Conservation (phyloP, 2,797 vertebrate species). For the Xerus rutilus region DNA sequence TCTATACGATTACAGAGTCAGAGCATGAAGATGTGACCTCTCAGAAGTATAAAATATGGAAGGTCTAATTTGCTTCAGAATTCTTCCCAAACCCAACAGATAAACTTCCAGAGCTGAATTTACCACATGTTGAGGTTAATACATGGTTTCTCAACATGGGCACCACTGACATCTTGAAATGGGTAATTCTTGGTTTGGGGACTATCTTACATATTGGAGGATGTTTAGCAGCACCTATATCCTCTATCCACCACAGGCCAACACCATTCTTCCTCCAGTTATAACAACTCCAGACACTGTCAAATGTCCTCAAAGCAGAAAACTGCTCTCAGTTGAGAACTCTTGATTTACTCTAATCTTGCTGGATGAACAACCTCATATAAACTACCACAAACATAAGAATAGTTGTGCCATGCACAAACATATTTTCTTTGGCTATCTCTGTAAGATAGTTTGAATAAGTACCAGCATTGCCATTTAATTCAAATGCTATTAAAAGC, state of each 20-base stretch:
- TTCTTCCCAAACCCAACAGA: not conserved
- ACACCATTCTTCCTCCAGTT: not conserved
- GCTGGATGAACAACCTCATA: not conserved
- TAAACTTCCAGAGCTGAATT: not conserved
- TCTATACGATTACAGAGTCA: not conserved
- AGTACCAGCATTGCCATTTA: not conserved
- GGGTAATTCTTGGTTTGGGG: not conserved
- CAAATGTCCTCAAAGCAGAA: not conserved
- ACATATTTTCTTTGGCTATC: not conserved
- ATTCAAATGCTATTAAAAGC: constrained; percentile 31
- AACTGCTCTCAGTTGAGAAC: not conserved
- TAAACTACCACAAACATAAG: not conserved
- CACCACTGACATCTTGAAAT: not conserved
- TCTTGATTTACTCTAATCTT: not conserved
- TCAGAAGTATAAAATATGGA: not conserved
- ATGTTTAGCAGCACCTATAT: not conserved
- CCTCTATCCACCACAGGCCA: not conserved
- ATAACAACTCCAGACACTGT: not conserved
- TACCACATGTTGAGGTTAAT: not conserved
- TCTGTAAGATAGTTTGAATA: not conserved
- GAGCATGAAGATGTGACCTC: not conserved
- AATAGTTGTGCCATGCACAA: not conserved
- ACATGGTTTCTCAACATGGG: not conserved
- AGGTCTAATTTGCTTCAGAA: not conserved
- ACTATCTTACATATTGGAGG: not conserved